Evolutionary conservation across 2,113 vertebrate genomes (phyloP).

Genomic region (Tauraco erythrolophus): DNA sequence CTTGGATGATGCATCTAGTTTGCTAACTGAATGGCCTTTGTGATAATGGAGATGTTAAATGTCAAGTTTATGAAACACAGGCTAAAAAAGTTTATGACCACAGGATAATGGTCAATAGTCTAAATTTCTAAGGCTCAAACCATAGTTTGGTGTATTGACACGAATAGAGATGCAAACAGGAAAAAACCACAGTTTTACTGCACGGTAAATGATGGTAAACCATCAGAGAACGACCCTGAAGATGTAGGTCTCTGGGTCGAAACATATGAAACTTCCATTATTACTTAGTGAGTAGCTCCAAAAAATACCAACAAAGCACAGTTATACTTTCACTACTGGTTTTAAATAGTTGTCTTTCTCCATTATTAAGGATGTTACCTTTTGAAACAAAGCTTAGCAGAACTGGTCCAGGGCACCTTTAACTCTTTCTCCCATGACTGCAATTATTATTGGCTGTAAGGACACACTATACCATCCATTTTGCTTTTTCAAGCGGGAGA

Average conservation of each 20-base stretch:
- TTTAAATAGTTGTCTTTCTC: not conserved
- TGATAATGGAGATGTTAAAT: constrained; percentile 42
- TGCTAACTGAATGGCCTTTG: constrained; percentile 53
- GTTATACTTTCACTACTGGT: not conserved
- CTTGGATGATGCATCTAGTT: constrained; percentile 31
- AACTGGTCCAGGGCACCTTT: not conserved
- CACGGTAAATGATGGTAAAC: not conserved
- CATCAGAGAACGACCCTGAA: not conserved
- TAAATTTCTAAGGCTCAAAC: constrained; percentile 23
- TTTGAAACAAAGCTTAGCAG: not conserved
- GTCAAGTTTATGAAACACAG: constrained; percentile 28
- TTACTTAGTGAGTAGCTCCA: not conserved
- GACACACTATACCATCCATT: not conserved
- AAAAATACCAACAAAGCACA: not conserved
- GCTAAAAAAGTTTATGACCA: no score
- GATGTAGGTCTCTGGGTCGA: not conserved
- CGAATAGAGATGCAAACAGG: constrained; percentile 29
- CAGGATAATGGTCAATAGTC: not conserved
- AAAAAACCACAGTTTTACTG: not conserved
- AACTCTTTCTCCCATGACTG: not conserved
- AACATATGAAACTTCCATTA: not conserved
- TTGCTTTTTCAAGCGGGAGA: not conserved
- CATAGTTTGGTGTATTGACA: constrained; percentile 7
- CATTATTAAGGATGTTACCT: not conserved
- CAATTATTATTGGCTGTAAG: not conserved